Evolutionary conservation across 2,797 vertebrate genomes (phyloP).

Genomic region (Oreonectes daqikongensis): DNA sequence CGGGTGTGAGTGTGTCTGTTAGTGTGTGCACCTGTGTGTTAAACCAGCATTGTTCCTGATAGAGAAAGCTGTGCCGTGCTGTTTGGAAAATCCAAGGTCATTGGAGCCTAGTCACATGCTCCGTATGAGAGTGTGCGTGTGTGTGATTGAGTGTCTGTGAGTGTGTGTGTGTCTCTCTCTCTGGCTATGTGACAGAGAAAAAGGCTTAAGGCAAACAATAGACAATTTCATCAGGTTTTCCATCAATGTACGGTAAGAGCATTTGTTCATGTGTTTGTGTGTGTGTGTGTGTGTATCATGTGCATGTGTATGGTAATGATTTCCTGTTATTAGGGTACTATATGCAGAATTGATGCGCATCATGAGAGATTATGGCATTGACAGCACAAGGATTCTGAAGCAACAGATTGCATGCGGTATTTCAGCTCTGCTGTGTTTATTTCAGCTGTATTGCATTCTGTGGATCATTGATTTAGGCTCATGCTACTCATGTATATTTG

Average conservation of each 20-base stretch:
- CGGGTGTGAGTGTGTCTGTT: constrained; percentile 36
- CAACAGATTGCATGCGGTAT: constrained; percentile 49
- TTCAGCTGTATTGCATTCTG: constrained; percentile 1
- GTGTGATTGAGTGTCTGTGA: constrained; percentile 40
- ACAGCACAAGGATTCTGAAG: constrained; percentile 46
- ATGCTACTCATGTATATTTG: not conserved
- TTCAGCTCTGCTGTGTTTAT: constrained; percentile 17
- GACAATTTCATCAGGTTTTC: constrained; percentile 55
- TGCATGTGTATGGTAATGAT: constrained; percentile 12
- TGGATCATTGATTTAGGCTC: constrained; percentile 1
- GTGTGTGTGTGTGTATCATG: constrained; percentile 22
- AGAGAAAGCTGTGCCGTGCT: constrained; percentile 41
- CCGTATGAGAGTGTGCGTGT: constrained; percentile 38
- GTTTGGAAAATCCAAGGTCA: constrained; percentile 62
- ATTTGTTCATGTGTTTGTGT: constrained; percentile 31
- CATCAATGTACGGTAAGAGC: constrained; percentile 64
- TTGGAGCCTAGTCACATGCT: constrained; percentile 56
- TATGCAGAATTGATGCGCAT: constrained; percentile 31
- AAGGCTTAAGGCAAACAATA: constrained; percentile 51
- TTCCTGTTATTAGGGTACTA: constrained; percentile 7
- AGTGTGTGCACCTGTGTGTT: constrained; percentile 45
- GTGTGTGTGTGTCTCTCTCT: constrained; percentile 37
- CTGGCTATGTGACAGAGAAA: constrained; percentile 50
- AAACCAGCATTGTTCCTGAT: not conserved
- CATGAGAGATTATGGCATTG: constrained; percentile 40